phyloP scores from a whole-genome alignment of 2,113 vertebrate species.

The Callocephalon fimbriatum region DNA sequence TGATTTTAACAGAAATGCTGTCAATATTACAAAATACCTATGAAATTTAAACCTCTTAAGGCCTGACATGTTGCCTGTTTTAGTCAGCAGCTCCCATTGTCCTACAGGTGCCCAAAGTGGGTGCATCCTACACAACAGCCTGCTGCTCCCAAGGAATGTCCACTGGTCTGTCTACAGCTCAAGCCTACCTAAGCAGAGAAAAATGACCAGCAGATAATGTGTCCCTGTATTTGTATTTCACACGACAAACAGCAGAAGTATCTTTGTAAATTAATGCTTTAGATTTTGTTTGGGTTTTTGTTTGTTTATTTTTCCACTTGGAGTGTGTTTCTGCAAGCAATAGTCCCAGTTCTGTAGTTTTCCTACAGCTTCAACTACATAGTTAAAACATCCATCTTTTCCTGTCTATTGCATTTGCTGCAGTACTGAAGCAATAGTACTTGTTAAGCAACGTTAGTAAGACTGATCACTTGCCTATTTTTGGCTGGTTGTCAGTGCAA shows the following conservation, averaged over 20 bases:
- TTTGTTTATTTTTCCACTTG: not conserved
- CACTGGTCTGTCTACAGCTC: not conserved
- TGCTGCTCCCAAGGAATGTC: not conserved
- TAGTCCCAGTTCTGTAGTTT: not conserved
- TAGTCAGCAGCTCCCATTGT: not conserved
- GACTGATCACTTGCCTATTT: not conserved
- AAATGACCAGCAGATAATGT: too few relatives aligned
- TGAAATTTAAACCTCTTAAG: not conserved
- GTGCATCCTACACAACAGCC: rapidly evolving
- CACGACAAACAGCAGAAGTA: not conserved
- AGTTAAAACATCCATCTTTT: not conserved
- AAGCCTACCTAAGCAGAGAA: not conserved
- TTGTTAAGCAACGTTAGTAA: not conserved
- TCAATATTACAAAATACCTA: not conserved
- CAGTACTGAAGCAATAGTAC: not conserved
- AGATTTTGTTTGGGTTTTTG: not conserved
- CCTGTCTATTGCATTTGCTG: not conserved
- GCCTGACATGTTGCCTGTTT: not conserved
- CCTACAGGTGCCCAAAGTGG: not conserved
- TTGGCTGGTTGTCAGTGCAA: not conserved
- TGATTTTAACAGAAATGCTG: not conserved
- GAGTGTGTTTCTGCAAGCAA: not conserved
- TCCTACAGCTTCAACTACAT: not conserved
- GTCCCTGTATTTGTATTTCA: not conserved
- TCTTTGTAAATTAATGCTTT: not conserved